These are phyloP conservation scores for Cylas formicarius DNA, from an alignment of 1,140 invertebrate species.

Conservation along the genomic window DNA sequence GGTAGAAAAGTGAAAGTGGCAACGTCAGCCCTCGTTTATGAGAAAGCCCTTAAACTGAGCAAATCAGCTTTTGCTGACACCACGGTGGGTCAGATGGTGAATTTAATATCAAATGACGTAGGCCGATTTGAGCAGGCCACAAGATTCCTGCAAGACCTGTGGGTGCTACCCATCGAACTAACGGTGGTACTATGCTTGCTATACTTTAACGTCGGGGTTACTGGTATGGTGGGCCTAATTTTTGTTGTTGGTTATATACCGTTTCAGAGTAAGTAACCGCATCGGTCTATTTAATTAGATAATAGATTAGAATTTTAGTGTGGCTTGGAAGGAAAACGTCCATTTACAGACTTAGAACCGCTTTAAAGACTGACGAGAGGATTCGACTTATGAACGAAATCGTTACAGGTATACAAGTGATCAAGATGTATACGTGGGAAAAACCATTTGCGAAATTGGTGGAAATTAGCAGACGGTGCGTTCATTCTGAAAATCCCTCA, in stretches of 20 bases:
- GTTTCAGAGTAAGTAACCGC: constrained; percentile 57
- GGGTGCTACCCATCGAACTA: constrained; percentile 69
- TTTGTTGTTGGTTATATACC: constrained; percentile 76
- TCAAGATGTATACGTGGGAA: constrained; percentile 88
- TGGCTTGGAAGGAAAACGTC: constrained; percentile 46
- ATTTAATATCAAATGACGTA: constrained; percentile 79
- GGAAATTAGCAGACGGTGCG: constrained; percentile 19
- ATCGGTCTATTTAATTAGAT: background rate
- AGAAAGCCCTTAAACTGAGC: constrained; percentile 60
- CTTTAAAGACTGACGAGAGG: constrained; percentile 59
- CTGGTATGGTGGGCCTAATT: constrained; percentile 67
- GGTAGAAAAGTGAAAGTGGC: constrained; percentile 78
- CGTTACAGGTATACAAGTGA: constrained; percentile 66
- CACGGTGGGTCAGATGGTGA: constrained; percentile 76
- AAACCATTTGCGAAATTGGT: constrained; percentile 46
- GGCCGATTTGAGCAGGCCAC: constrained; percentile 62
- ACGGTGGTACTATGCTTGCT: constrained; percentile 65
- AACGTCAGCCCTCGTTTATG: constrained; percentile 72
- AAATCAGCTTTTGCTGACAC: constrained; percentile 63
- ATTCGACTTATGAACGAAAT: constrained; percentile 71
- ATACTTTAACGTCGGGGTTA: constrained; percentile 62
- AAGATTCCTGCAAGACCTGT: constrained; percentile 58
- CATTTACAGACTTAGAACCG: constrained; percentile 46
- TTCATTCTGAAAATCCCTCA: constrained; percentile 3
- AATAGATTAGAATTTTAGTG: constrained; percentile 13